Percentiles rank a stretch among this genome's conserved stretches.
Evolutionary conservation across 2,797 vertebrate species (phyloP).

Genomic region (Pangasius mekongensis): DNA sequence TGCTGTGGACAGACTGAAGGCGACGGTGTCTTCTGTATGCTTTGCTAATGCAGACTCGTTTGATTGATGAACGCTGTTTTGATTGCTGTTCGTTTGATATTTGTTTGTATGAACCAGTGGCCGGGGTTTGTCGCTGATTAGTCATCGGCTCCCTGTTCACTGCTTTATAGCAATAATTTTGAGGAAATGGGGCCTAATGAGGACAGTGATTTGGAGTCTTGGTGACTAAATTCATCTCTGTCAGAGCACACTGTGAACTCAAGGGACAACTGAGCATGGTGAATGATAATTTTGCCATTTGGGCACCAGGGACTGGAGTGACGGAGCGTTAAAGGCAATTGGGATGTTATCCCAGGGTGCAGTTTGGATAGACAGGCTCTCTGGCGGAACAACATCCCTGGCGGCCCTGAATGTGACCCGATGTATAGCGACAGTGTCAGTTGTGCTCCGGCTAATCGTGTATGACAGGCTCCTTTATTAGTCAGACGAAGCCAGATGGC

Average conservation of each 20-base stretch:
- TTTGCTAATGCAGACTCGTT: not conserved
- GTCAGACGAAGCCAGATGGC: constrained; percentile 77
- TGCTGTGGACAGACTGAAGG: not conserved
- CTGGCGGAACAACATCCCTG: constrained; percentile 18
- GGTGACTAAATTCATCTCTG: constrained; percentile 19
- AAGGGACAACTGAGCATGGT: not conserved
- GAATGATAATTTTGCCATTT: constrained; percentile 41
- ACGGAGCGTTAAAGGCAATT: constrained; percentile 22
- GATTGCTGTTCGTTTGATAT: not conserved
- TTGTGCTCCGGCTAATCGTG: constrained; percentile 57
- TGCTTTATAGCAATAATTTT: not conserved
- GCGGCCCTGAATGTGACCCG: constrained; percentile 34
- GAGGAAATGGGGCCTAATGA: not conserved
- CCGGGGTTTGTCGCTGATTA: not conserved
- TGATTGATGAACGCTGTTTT: constrained; percentile 8
- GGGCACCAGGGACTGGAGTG: not conserved
- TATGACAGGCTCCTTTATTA: constrained; percentile 75
- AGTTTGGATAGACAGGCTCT: constrained; percentile 17
- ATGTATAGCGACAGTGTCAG: constrained; percentile 51
- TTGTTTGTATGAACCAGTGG: not conserved
- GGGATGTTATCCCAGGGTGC: constrained; percentile 22
- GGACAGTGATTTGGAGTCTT: not conserved
- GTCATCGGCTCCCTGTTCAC: not conserved
- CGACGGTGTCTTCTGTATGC: not conserved
- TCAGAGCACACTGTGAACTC: not conserved